Evolutionary conservation across 2,888 invertebrate genomes (phyloP).

Genomic region (Arge pagana): DNA sequence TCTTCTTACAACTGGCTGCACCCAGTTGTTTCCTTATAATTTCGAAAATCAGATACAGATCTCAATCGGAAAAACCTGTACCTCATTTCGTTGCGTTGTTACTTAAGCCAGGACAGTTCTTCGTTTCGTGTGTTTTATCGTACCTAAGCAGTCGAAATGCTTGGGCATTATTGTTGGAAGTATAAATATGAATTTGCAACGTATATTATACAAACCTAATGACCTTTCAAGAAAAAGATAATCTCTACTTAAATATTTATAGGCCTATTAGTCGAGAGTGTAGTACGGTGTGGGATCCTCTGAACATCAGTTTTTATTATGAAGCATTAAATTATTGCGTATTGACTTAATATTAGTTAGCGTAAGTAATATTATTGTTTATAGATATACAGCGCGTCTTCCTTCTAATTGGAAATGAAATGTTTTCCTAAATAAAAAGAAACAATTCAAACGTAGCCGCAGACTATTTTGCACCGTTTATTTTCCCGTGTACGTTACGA

Average conservation of each 20-base stretch:
- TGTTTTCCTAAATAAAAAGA: constrained; percentile 19
- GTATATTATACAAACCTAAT: neutral
- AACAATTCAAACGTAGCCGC: no score
- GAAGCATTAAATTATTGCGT: neutral
- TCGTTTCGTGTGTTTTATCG: constrained; percentile 17
- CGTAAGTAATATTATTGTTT: neutral
- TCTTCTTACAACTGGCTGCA: neutral
- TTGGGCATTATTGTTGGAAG: neutral
- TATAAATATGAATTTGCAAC: neutral
- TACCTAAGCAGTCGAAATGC: constrained; percentile 1
- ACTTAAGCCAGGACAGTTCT: constrained; percentile 16
- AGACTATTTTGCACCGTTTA: no score
- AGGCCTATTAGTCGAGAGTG: neutral
- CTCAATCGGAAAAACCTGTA: constrained; percentile 7
- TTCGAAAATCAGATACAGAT: neutral
- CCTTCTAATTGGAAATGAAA: constrained; percentile 14
- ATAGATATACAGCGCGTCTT: constrained; percentile 6
- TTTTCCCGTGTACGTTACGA: no score
- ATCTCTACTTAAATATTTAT: neutral
- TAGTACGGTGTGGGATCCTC: constrained; percentile 7
- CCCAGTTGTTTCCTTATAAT: neutral
- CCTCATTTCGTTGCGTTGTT: neutral
- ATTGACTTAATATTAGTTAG: neutral
- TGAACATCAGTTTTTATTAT: constrained; percentile 8
- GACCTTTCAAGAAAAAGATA: constrained; percentile 2